Conservation (phyloP, 1,140 invertebrate genomes). For the Heterodera schachtii region DNA sequence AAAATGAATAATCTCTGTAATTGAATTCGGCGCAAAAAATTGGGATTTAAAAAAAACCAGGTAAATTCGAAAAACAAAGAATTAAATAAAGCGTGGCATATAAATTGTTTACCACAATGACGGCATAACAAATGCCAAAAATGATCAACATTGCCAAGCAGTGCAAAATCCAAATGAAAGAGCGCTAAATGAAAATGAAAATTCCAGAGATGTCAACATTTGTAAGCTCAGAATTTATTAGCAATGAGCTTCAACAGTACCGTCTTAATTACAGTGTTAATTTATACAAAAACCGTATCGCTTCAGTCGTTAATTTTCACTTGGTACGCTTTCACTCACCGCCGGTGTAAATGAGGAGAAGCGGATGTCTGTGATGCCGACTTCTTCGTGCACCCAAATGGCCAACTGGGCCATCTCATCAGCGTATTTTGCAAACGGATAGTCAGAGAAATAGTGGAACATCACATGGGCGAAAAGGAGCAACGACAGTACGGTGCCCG, state of each 20-base stretch:
- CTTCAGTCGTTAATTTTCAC: not conserved
- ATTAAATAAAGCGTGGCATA: too few relatives aligned
- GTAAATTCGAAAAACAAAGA: too few relatives aligned
- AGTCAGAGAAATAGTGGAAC: conserved; percentile 25
- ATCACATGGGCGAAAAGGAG: conserved; percentile 21
- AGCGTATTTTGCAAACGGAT: conserved; percentile 11
- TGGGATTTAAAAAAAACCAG: too few relatives aligned
- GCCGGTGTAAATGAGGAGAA: conserved; percentile 28
- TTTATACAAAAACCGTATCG: too few relatives aligned
- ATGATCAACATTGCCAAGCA: conserved; percentile 19
- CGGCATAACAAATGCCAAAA: conserved; percentile 23
- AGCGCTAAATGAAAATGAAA: not conserved
- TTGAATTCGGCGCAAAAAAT: too few relatives aligned
- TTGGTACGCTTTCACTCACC: not conserved
- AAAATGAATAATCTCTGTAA: too few relatives aligned
- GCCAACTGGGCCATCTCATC: conserved; percentile 21
- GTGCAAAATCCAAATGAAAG: conserved; percentile 17
- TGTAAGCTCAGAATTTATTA: too few relatives aligned
- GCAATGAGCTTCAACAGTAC: too few relatives aligned
- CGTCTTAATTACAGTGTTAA: too few relatives aligned
- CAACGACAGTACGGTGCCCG: conserved; percentile 8
- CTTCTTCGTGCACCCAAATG: conserved; percentile 11
- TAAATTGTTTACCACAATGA: conserved; percentile 19
- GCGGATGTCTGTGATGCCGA: conserved; percentile 21
- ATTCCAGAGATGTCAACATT: not conserved